These are phyloP conservation scores for Triplophysa tibetana DNA, from an alignment of 2,113 vertebrate species.

Conservation along the genomic window DNA sequence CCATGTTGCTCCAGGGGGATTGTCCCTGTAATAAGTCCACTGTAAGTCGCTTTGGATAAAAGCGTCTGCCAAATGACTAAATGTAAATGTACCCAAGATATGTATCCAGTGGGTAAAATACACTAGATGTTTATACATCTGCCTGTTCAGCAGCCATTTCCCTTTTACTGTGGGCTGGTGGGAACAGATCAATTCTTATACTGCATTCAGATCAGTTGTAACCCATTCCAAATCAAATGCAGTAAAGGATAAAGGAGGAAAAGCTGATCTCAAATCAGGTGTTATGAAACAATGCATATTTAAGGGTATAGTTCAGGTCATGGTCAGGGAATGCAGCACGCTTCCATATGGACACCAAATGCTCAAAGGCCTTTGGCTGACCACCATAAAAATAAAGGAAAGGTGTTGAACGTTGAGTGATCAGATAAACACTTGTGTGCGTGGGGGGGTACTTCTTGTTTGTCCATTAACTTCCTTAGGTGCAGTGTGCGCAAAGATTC, in stretches of 20 bases:
- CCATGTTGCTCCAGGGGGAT: too few species aligned
- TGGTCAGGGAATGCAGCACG: background rate
- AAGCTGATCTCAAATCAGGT: conserved; percentile 11
- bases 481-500: background rate
- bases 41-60: too few species aligned
- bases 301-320: background rate
- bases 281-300: conserved; percentile 1
- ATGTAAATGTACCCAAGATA: too few species aligned
- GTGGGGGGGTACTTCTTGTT: conserved; percentile 4
- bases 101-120: conserved; percentile 17
- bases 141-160: conserved; percentile 30
- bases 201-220: conserved; percentile 3
- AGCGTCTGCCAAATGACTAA: too few species aligned
- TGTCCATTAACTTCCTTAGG: conserved; percentile 29
- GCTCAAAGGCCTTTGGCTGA: background rate
- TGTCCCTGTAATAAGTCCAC: too few species aligned
- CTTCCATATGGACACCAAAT: background rate
- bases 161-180: background rate
- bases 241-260: background rate
- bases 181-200: background rate
- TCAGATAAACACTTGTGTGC: conserved; percentile 9
- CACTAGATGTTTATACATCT: conserved; percentile 38
- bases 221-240: background rate
- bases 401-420: conserved; percentile 9
- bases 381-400: conserved; percentile 38